phyloP scores from a whole-genome alignment of 35 echinoderm and acorn worm species.

The Lytechinus pictus region DNA sequence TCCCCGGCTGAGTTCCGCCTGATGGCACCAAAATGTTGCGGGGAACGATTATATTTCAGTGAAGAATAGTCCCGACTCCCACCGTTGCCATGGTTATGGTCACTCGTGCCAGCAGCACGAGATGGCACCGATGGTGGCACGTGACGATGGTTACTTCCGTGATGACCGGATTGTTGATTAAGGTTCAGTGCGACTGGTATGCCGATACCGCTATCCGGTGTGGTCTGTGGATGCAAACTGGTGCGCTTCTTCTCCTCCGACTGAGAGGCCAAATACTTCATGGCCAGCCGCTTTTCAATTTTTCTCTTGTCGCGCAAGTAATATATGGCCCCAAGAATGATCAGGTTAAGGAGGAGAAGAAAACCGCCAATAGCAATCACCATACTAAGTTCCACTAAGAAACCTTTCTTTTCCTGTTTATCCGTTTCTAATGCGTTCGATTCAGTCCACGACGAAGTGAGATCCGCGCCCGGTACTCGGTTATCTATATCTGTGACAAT shows the following conservation, averaged over 20 bases:
- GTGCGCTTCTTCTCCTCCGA: slow-evolving; percentile 69
- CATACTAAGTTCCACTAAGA: slow-evolving; percentile 81
- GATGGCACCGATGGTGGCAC: neutral
- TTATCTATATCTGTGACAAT: slow-evolving; percentile 10
- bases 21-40: slow-evolving; percentile 34
- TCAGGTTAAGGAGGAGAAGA: slow-evolving; percentile 73
- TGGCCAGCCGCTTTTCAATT: slow-evolving; percentile 77
- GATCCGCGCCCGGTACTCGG: neutral
- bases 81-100: slow-evolving; percentile 40
- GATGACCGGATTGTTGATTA: slow-evolving; percentile 33
- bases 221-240: slow-evolving; percentile 66
- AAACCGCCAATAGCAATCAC: slow-evolving; percentile 82
- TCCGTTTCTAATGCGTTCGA: neutral
- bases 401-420: slow-evolving; percentile 42
- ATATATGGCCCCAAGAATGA: slow-evolving; percentile 78
- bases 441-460: neutral
- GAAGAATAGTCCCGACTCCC: slow-evolving; percentile 29
- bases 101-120: slow-evolving; percentile 26
- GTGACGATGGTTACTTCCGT: slow-evolving; percentile 11
- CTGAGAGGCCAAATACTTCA: slow-evolving; percentile 81
- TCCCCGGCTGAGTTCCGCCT: slow-evolving; percentile 39
- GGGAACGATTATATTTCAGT: slow-evolving; percentile 33
- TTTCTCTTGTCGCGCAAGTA: slow-evolving; percentile 86
- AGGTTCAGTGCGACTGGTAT: slow-evolving; percentile 26
- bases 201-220: slow-evolving; percentile 76